Evolutionary conservation across 1,140 invertebrate genomes (phyloP).

Genomic region (Bombus confusus): DNA sequence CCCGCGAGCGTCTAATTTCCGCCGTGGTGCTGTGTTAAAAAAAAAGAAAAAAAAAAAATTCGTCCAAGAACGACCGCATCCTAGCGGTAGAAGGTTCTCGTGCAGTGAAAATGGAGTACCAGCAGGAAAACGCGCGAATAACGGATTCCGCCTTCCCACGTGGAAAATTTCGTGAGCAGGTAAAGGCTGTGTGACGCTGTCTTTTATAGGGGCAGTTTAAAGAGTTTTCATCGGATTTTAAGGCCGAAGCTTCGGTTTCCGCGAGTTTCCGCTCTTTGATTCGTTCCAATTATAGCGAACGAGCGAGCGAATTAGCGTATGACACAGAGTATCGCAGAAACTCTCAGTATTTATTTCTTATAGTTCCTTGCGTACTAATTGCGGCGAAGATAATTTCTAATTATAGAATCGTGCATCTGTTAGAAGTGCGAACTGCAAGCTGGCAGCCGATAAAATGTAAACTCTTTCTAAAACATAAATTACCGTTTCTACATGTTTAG

Average conservation of each 20-base stretch:
- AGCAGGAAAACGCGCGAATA: background rate
- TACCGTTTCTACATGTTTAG: too few species aligned
- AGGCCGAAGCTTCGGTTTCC: background rate
- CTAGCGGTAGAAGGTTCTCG: background rate
- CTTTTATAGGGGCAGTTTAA: background rate
- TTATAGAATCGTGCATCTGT: too few species aligned
- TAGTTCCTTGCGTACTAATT: too few species aligned
- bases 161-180: background rate
- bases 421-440: too few species aligned
- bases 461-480: too few species aligned
- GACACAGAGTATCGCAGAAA: background rate
- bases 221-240: background rate
- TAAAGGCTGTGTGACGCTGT: background rate
- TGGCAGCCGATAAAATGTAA: too few species aligned
- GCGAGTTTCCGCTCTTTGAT: background rate
- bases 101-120: background rate
- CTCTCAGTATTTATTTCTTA: background rate
- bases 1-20: slow-evolving; percentile 80
- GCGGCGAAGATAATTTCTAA: too few species aligned
- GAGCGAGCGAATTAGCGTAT: background rate
- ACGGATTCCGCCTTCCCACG: background rate
- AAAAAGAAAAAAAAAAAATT: too few species aligned
- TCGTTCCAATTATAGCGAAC: background rate
- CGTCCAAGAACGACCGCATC: background rate
- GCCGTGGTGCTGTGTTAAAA: too few species aligned